Evolutionary conservation across 2,113 vertebrate species (phyloP), one percentile per base, ranked within the genome.

Genomic region (Engystomops pustulosus): DNA sequence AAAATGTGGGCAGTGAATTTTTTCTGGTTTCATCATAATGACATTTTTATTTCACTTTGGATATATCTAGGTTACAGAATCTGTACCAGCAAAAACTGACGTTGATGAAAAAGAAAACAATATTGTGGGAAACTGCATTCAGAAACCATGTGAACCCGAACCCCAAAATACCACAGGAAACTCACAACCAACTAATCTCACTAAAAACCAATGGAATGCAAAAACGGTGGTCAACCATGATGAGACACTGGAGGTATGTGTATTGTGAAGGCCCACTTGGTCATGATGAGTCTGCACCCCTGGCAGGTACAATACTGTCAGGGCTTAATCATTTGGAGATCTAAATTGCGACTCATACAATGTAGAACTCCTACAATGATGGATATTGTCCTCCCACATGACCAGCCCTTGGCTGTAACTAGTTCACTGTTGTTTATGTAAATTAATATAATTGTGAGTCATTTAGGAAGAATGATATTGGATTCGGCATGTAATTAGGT

Each of bases 161-260:
- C 85, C 90, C 30, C 93, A 93, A 55, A 94, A 94, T 53, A 91
- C 87, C 80, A 87, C 89, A 1, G 90, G 92, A 77, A 95, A 90
- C 91, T 90, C 90, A 12, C 94, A 95, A 86, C 91, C 88, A 86
- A 89, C 88, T 88, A 85, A 89, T 1, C 91, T 94, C 85, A 85
- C 84, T 85, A 95, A 95, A 87, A 92, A 92, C 34, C 92, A 93
- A 34, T 95, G 95, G 85, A 94, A 91, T 87, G 88, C 89, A 0
- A 92, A 92, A 87, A 86, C 87, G 23, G 45, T 88, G 88, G 88
- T 94, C 84, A 96, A 94, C 89, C 96, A 96, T 17, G 94, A 96
- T 87, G 96, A 98, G 88, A 93, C 90, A 8, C 94, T 96, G 45
- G 95, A 98, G 96, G 98, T 99, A 94, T 71, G 36, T 30, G 32